A percentile compares a stretch with the other conserved stretches of the same genome.
Evolutionary conservation across 2,113 vertebrate genomes (phyloP).

Genomic region (Romanogobio albipinnatus): DNA sequence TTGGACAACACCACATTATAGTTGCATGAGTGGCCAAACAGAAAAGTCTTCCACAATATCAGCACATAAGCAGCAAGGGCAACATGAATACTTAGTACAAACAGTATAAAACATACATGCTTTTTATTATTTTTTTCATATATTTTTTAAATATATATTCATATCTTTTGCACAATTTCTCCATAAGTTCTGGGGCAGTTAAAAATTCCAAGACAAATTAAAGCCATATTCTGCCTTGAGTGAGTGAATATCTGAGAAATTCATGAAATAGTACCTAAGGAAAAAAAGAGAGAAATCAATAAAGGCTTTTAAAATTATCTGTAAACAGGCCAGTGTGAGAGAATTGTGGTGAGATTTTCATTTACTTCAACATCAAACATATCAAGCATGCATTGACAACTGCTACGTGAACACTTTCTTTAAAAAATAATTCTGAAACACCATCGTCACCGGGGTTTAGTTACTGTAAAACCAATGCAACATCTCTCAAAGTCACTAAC

Average conservation of each 20-base stretch:
- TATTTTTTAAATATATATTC: constrained; percentile 77
- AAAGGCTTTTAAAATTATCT: constrained; percentile 53
- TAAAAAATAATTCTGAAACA: constrained; percentile 54
- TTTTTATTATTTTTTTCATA: constrained; percentile 66
- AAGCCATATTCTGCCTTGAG: constrained; percentile 75
- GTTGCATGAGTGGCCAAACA: constrained; percentile 81
- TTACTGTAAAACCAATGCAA: constrained; percentile 43
- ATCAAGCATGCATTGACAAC: constrained; percentile 80
- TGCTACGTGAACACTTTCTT: constrained; percentile 69
- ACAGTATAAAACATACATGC: constrained; percentile 85
- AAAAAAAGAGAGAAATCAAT: constrained; percentile 44
- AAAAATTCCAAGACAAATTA: constrained; percentile 69
- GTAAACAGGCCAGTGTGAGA: constrained; percentile 63
- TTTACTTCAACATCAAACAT: constrained; percentile 77
- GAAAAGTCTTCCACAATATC: constrained; percentile 77
- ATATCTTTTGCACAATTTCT: constrained; percentile 67
- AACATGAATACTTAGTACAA: constrained; percentile 81
- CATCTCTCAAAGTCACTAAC: constrained; percentile 56
- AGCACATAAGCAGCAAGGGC: constrained; percentile 82
- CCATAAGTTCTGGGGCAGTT: constrained; percentile 65
- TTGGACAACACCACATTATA: constrained; percentile 80
- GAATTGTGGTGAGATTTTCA: constrained; percentile 62
- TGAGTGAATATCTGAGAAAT: constrained; percentile 59
- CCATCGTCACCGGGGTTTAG: constrained; percentile 57
- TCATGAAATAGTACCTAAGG: constrained; percentile 46